A percentile compares a stretch with the other conserved stretches of the same genome.
Conservation (phyloP, 2,113 vertebrate genomes). For the Pelodiscus sinensis region DNA sequence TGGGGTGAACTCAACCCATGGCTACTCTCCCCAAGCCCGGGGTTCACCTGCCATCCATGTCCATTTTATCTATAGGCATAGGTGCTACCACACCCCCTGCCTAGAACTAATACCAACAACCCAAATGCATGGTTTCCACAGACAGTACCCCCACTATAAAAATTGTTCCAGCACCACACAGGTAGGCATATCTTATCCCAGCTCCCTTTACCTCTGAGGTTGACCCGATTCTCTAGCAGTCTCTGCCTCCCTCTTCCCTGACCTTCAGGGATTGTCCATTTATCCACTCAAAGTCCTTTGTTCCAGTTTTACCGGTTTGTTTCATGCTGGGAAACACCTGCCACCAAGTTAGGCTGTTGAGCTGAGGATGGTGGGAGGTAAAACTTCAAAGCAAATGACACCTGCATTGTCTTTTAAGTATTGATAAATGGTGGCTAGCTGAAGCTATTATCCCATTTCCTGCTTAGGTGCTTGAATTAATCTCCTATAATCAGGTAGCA, state of each 20-base stretch:
- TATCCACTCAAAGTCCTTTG: not conserved
- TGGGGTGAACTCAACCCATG: too few species aligned
- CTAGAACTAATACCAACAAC: too few species aligned
- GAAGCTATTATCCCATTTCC: not conserved
- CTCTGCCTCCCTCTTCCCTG: rapidly evolving
- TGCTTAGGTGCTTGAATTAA: not conserved
- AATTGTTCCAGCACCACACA: too few species aligned
- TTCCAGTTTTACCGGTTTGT: not conserved
- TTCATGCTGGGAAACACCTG: not conserved
- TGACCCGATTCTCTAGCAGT: not conserved
- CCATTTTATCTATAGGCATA: not conserved
- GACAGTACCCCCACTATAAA: too few species aligned
- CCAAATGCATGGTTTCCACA: too few species aligned
- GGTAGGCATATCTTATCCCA: rapidly evolving
- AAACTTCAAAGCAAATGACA: not conserved
- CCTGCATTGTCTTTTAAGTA: rapidly evolving
- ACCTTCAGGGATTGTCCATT: not conserved
- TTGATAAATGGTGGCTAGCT: rapidly evolving
- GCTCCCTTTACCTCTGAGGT: rapidly evolving
- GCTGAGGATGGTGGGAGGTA: not conserved
- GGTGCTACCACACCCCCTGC: too few species aligned
- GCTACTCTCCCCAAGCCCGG: too few species aligned
- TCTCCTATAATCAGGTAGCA: not conserved
- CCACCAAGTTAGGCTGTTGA: not conserved
- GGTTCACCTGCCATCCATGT: not conserved